Base-by-base conservation (phyloP, 2,113 vertebrate genomes). In the Pan paniscus region DNA sequence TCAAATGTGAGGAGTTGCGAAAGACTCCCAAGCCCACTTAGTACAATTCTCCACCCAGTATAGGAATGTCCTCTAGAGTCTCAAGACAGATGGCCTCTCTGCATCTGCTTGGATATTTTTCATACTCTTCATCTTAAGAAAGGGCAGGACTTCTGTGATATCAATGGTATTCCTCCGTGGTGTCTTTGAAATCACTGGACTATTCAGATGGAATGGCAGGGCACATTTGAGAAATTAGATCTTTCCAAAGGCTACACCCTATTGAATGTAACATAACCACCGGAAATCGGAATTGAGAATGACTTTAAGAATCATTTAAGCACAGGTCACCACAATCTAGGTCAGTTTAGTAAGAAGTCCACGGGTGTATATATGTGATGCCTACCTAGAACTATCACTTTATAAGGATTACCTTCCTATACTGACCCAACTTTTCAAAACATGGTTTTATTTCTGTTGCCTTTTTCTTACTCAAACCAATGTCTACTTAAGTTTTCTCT, bases 31-130 rank as follows among this genome's bases (percentile, higher is more conserved):
- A 55, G 79, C 23, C 22, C 30, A 43, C n/a, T 27, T 70, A 76
- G 25, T 35, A 61, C 27, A 64, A 30, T 23, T 93, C 94, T 97
- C 97, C 94, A 94, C 95, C 97, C 97, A 55, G 22, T 4, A 5
- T 0, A 96, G 88, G 96, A 98, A 98, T 97, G 97, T 90, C 64
- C 50, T 95, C 73, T 18, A 35, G 57, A 80, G 38, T 73, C 75
- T 92, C 35, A 61, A 76, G 94, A 95, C 98, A 98, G 94, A 92
- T 97, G 98, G 97, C 38, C 70, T 81, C 73, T 78, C 22, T 11
- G 64, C 90, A 97, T 89, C 92, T 97, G 98, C 57, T 75, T 85
- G 25, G 59, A 68, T 92, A 96, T 80, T 96, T 96, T 92, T 79
- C 68, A 97, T 25, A 18, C 22, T n/a, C 64, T 92, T 95, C 79